Percentiles rank a stretch among this genome's conserved stretches.
Evolutionary conservation across 2,888 invertebrate genomes (phyloP).

Genomic region (Ormyrus nitidulus): DNA sequence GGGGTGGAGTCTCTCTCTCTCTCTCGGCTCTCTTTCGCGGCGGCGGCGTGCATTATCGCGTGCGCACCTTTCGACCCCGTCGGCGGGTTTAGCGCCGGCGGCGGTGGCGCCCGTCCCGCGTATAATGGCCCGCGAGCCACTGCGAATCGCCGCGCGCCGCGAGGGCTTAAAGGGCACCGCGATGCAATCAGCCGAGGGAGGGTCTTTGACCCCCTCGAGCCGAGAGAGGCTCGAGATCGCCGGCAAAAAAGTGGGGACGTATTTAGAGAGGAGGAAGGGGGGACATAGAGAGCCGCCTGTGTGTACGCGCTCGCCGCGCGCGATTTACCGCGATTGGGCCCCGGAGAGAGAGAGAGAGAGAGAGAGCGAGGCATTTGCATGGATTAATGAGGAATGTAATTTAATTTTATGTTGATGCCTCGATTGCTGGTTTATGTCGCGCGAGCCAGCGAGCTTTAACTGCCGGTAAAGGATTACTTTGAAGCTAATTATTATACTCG

Average conservation of each 20-base stretch:
- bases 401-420: slow-evolving; percentile 57
- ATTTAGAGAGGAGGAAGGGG: neutral
- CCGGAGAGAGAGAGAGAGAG: neutral
- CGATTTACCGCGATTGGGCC: slow-evolving; percentile 21
- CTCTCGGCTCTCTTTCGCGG: slow-evolving; percentile 2
- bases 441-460: slow-evolving; percentile 33
- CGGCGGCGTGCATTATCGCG: slow-evolving; percentile 32
- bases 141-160: slow-evolving; percentile 40
- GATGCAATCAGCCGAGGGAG: slow-evolving; percentile 35
- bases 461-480: slow-evolving; percentile 54
- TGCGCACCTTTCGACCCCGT: slow-evolving; percentile 27
- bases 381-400: slow-evolving; percentile 55
- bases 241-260: neutral
- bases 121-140: neutral
- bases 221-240: neutral
- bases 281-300: neutral
- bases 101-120: neutral
- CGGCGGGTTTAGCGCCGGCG: no score
- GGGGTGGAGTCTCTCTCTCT: no score
- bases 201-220: slow-evolving; percentile 38
- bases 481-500: slow-evolving; percentile 52
- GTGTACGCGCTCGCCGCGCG: neutral
- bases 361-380: slow-evolving; percentile 43
- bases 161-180: slow-evolving; percentile 34
- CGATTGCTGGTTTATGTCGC: slow-evolving; percentile 43